A percentile compares a stretch with the other conserved stretches of the same genome.
phyloP scores from a whole-genome alignment of 2,888 invertebrate genomes.

The Amiota communis region DNA sequence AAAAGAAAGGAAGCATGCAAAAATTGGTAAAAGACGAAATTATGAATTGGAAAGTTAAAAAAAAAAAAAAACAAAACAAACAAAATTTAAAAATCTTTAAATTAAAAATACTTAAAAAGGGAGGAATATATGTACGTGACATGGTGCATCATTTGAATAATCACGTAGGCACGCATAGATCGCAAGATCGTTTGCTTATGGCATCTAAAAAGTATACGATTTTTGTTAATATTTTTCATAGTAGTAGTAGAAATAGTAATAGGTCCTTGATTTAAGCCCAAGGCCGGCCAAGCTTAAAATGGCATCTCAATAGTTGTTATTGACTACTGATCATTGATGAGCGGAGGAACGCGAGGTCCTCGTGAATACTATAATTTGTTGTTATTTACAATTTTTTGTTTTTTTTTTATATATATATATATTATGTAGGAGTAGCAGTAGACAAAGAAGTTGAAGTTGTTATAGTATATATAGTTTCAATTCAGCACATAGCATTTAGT shows the following conservation, averaged over 20 bases:
- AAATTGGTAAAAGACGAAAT: neutral
- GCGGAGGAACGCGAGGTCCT: too few relatives aligned
- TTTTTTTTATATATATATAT: too few relatives aligned
- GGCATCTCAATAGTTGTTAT: too few relatives aligned
- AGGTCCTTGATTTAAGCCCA: too few relatives aligned
- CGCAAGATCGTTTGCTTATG: conserved; percentile 9
- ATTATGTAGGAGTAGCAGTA: too few relatives aligned
- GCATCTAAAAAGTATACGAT: conserved; percentile 10
- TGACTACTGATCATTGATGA: too few relatives aligned
- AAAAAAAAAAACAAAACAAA: neutral
- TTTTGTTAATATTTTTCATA: too few relatives aligned
- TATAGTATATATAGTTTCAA: neutral
- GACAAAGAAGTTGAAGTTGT: neutral
- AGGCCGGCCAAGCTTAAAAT: too few relatives aligned
- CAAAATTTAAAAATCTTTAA: neutral
- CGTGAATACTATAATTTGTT: too few relatives aligned
- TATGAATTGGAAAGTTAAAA: neutral
- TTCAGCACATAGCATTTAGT: neutral
- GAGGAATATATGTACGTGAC: too few relatives aligned
- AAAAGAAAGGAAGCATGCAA: neutral
- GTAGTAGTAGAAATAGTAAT: too few relatives aligned
- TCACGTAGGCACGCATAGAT: neutral
- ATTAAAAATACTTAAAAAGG: neutral
- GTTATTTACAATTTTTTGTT: too few relatives aligned
- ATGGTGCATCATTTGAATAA: neutral